Evolutionary conservation across 2,113 vertebrate genomes (phyloP).

Genomic region (Centropus bengalensis): DNA sequence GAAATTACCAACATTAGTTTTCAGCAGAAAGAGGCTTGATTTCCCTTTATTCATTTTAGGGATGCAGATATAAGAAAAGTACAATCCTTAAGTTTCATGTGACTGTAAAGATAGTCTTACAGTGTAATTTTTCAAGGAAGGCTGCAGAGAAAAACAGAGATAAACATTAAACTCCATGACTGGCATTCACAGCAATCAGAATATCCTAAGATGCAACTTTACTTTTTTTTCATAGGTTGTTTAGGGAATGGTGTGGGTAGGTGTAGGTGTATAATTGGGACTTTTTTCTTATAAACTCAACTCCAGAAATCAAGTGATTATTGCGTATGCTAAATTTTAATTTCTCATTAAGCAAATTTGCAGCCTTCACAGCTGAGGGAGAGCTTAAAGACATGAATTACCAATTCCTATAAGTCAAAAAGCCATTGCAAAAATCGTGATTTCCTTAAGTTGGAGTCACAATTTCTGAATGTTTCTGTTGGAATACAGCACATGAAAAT

Average conservation of each 20-base stretch:
- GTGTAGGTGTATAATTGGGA: rapidly evolving
- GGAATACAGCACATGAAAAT: not conserved
- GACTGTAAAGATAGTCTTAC: not conserved
- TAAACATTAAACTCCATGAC: not conserved
- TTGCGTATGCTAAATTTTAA: not conserved
- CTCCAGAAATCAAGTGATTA: not conserved
- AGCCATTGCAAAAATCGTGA: not conserved
- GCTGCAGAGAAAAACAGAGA: not conserved
- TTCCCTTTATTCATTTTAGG: not conserved
- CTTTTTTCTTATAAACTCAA: not conserved
- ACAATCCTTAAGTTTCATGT: not conserved
- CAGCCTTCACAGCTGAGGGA: not conserved
- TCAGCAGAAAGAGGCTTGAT: not conserved
- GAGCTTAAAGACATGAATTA: not conserved
- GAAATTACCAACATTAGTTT: not conserved
- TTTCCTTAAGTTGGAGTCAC: not conserved
- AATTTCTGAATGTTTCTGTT: not conserved
- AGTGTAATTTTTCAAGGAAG: not conserved
- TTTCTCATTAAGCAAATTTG: not conserved
- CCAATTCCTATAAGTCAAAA: not conserved
- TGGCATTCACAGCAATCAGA: not conserved
- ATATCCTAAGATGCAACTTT: not conserved
- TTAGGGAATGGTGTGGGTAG: not conserved
- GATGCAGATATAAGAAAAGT: not conserved
- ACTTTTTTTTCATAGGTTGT: not conserved